A percentile compares a stretch with the other conserved stretches of the same genome.
Conservation (phyloP, 2,113 vertebrate species). For the Opisthocomus hoazin region DNA sequence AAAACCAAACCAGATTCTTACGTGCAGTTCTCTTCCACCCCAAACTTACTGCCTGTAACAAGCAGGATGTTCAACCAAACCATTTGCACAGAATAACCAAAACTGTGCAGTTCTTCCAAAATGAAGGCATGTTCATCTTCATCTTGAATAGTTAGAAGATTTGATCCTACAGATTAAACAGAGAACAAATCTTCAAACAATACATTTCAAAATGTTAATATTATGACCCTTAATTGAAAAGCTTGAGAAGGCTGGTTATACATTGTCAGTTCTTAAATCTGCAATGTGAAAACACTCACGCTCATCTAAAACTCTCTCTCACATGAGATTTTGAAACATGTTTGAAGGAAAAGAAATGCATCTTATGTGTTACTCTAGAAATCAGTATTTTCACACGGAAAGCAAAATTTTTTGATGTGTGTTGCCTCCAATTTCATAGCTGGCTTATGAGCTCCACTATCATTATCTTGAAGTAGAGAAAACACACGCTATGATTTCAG, state of each 20-base stretch:
- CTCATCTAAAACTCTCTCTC: not conserved
- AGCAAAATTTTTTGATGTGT: not conserved
- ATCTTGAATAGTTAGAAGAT: conserved; percentile 83
- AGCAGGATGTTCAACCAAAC: conserved; percentile 86
- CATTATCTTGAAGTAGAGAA: not conserved
- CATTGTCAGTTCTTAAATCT: not conserved
- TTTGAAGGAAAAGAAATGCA: not conserved
- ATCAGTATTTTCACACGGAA: not conserved
- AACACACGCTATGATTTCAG: not conserved
- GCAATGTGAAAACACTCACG: not conserved
- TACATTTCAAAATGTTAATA: not conserved
- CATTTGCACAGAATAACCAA: conserved; percentile 73
- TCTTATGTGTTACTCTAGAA: not conserved
- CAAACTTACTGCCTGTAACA: conserved; percentile 79
- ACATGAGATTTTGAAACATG: not conserved
- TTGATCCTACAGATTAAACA: conserved; percentile 71
- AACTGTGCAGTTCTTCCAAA: conserved; percentile 79
- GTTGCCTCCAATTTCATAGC: not conserved
- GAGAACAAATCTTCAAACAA: not conserved
- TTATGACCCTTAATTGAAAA: not conserved
- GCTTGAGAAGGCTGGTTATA: not conserved
- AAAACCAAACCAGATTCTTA: not conserved
- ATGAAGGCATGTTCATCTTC: conserved; percentile 86
- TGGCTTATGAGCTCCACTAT: not conserved
- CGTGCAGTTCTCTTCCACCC: not conserved